Base-by-base conservation (phyloP, 2,797 vertebrate genomes). In the Euphonia xanthogaster region DNA sequence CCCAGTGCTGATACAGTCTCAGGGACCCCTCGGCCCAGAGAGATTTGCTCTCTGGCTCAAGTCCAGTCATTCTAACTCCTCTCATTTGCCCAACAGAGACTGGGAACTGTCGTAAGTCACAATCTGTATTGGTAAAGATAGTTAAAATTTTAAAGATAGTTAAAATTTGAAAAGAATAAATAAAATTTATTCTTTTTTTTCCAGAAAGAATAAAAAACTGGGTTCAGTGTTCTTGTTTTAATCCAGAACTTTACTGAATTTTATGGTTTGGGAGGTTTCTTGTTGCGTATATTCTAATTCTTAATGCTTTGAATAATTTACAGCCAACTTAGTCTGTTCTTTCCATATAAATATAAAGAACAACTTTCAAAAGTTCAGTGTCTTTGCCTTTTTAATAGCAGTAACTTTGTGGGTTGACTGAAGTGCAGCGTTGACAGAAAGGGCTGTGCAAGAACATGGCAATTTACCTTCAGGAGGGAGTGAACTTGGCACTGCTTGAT, bases 361-460 rank as follows among this genome's bases (percentile, higher is more conserved):
- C 21, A 14, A 3, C 71, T 82, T 63, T 22, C 3, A 14, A 5
- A 75, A 78, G 66, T 44, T 63, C 31, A 44, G 0, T 77, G 10
- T 35, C 18, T 16, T 57, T 80, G 76, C 15, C 35, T 44, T 68
- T 73, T 73, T 19, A 58, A 22, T 55, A 58, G 47, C 58, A 40
- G 1, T 62, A 44, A 62, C 28, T 55, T 19, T 30, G 28, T 66
- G 31, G 55, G 28, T 10, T 73, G 78, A 27, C 42, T 62, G 5
- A 66, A 48, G 77, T 5, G n/a, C 50, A 53, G 6, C 0, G 0
- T 22, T 40, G 70, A 19, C 20, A 4, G 9, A n/a, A 23, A 39
- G 79, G 85, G 54, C 87, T 53, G 30, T 3, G 1, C 40, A 27
- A 42, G 30, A 12, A 3, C 14, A 1, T 6, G 40, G 51, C 68